Percentiles rank a stretch among this genome's conserved stretches.
Conservation (phyloP, 2,113 vertebrate genomes). For the Uria aalge region DNA sequence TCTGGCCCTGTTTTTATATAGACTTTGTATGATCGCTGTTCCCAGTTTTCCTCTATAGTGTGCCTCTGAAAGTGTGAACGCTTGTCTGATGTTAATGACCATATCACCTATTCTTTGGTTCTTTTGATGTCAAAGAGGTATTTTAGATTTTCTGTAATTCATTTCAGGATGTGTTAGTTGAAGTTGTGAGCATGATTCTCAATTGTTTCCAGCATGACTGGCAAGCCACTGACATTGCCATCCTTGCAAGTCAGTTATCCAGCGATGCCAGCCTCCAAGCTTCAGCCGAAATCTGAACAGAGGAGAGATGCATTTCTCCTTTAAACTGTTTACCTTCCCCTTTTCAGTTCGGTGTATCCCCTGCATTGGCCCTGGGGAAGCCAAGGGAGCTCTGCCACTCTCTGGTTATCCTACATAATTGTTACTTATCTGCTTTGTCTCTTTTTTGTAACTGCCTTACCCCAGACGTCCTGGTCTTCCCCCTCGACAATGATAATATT, state of each 20-base stretch:
- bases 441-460: not conserved
- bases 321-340: not conserved
- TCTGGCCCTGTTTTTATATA: not conserved
- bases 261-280: not conserved
- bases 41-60: not conserved
- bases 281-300: not conserved
- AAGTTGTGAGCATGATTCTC: not conserved
- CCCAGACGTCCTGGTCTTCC: not conserved
- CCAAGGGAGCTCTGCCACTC: fast-evolving
- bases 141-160: not conserved
- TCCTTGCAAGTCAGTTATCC: not conserved
- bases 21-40: not conserved
- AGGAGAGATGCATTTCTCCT: not conserved
- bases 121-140: not conserved
- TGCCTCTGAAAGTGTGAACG: not conserved
- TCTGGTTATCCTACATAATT: not conserved
- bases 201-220: not conserved
- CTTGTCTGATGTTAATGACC: not conserved
- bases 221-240: not conserved
- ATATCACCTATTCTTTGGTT: not conserved
- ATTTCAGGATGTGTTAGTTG: not conserved
- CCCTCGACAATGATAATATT: not conserved
- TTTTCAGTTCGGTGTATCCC: not conserved
- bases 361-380: not conserved
- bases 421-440: not conserved